phyloP scores from a whole-genome alignment of 2,888 invertebrate species.

The Eretmocerus hayati region DNA sequence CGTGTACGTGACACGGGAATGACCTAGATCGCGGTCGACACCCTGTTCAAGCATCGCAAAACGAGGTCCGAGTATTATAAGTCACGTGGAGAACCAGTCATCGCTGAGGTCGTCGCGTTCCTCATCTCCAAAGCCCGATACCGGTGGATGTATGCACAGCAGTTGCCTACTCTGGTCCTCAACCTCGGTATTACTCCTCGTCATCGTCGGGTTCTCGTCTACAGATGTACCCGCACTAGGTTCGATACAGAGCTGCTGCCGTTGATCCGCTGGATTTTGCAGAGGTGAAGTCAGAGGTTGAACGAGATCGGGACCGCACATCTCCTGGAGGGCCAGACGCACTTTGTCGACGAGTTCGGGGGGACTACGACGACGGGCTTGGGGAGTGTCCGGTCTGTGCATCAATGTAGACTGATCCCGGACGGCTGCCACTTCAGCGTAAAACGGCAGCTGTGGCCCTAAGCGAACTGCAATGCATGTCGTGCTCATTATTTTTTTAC shows the following conservation, averaged over 20 bases:
- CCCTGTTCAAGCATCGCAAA: no score
- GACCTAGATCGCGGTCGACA: no score
- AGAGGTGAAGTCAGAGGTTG: no score
- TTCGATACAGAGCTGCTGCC: no score
- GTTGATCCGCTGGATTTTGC: no score
- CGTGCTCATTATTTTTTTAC: no score
- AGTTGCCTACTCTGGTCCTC: background rate
- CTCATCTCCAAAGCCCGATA: background rate
- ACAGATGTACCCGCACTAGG: background rate
- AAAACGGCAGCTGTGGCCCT: slow-evolving; percentile 8
- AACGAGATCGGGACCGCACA: slow-evolving; percentile 26
- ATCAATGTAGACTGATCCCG: slow-evolving; percentile 24
- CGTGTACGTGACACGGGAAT: no score
- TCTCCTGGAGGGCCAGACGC: slow-evolving; percentile 33
- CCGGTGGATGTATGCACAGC: background rate
- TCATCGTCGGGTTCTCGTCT: background rate
- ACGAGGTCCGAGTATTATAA: background rate
- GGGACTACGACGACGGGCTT: slow-evolving; percentile 30
- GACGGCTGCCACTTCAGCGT: background rate
- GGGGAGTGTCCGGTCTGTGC: slow-evolving; percentile 36
- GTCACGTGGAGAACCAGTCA: background rate
- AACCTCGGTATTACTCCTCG: no score
- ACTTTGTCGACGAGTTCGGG: slow-evolving; percentile 35
- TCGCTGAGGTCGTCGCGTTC: background rate
- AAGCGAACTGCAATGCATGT: slow-evolving; percentile 11